Conservation (phyloP, 2,888 invertebrate species). For the Drosophila rellima region DNA sequence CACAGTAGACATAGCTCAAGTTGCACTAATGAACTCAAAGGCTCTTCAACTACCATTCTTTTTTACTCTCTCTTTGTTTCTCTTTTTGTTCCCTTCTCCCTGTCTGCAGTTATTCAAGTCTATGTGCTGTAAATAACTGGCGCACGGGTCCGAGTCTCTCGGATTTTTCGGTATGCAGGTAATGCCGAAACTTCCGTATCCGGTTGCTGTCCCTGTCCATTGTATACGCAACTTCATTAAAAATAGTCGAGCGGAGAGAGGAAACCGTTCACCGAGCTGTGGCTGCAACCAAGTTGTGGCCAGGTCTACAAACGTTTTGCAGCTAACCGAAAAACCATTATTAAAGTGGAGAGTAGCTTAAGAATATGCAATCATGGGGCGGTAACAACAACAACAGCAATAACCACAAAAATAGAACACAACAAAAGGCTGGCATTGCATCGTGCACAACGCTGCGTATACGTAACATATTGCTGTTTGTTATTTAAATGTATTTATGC, state of each 20-base stretch:
- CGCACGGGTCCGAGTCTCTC: conserved; percentile 23
- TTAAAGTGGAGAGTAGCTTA: conserved; percentile 71
- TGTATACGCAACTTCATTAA: conserved; percentile 72
- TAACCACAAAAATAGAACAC: conserved; percentile 27
- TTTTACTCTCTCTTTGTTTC: neutral
- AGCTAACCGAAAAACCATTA: conserved; percentile 74
- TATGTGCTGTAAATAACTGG: conserved; percentile 67
- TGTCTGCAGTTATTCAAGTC: conserved; percentile 45
- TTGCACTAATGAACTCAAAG: conserved; percentile 68
- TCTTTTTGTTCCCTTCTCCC: neutral
- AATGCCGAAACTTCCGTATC: conserved; percentile 67
- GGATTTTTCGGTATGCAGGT: conserved; percentile 58
- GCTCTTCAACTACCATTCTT: conserved; percentile 8
- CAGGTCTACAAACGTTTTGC: conserved; percentile 34
- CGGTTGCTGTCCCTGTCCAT: conserved; percentile 23
- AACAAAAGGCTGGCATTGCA: conserved; percentile 23
- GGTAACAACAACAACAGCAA: conserved; percentile 55
- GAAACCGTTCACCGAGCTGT: conserved; percentile 40
- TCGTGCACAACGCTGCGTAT: conserved; percentile 58
- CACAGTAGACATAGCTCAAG: conserved; percentile 38
- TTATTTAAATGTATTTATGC: conserved; percentile 78
- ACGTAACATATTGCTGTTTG: conserved; percentile 74
- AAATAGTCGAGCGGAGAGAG: conserved; percentile 27
- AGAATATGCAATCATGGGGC: conserved; percentile 73
- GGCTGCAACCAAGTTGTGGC: conserved; percentile 58